Conservation (phyloP, 2,797 vertebrate species). For the Phoxinus dragarum region DNA sequence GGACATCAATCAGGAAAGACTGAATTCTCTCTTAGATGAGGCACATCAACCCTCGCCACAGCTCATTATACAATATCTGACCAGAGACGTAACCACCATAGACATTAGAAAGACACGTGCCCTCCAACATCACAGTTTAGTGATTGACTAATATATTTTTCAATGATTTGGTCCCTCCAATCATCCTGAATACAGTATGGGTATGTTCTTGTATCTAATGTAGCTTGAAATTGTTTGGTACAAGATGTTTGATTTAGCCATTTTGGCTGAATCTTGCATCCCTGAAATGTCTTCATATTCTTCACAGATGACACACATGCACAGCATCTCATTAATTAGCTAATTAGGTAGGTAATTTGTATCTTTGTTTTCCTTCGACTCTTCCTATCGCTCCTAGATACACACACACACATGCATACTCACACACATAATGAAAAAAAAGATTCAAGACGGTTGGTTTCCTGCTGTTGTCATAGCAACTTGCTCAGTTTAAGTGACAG, state of each 20-base stretch:
- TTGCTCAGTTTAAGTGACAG: conserved; percentile 36
- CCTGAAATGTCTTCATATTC: conserved; percentile 25
- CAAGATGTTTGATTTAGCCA: conserved; percentile 12
- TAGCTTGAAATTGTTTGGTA: conserved; percentile 27
- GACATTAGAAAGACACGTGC: conserved; percentile 14
- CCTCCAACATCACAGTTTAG: conserved; percentile 1
- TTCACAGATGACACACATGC: conserved; percentile 14
- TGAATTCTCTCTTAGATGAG: conserved; percentile 64
- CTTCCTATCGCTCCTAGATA: conserved; percentile 28
- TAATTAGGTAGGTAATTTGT: conserved; percentile 64
- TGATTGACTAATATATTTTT: background rate
- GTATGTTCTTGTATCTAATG: background rate
- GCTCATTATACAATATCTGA: conserved; percentile 44
- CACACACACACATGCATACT: conserved; percentile 9
- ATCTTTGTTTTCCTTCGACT: conserved; percentile 17
- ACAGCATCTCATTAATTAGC: conserved; percentile 29
- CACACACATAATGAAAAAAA: conserved; percentile 32
- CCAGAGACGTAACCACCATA: background rate
- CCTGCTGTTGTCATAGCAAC: conserved; percentile 55
- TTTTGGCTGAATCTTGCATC: conserved; percentile 26
- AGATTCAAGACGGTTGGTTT: conserved; percentile 30
- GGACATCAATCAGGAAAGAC: conserved; percentile 64
- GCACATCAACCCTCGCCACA: conserved; percentile 44
- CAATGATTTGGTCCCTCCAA: background rate
- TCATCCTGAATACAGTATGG: background rate